Percentiles rank a stretch among this genome's conserved stretches.
phyloP scores from a whole-genome alignment of 2,797 vertebrate species.

The Sarcoramphus papa region DNA sequence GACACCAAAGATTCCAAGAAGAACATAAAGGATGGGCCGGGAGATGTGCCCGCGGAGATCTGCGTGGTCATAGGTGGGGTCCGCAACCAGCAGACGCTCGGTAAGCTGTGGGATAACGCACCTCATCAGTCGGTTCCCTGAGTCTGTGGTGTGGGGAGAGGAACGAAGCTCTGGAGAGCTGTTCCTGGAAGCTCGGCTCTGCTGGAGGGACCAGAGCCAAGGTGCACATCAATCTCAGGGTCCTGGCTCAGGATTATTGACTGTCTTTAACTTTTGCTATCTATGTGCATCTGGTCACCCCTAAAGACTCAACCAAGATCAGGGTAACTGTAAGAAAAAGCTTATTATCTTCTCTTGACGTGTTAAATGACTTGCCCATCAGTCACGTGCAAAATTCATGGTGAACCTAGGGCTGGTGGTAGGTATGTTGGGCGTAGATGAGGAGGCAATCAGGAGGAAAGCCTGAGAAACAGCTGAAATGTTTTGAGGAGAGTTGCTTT shows the following conservation, averaged over 20 bases:
- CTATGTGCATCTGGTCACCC: neutral
- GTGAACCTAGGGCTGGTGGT: neutral
- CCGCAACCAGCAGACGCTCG: constrained; percentile 90
- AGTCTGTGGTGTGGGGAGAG: neutral
- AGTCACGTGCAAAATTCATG: neutral
- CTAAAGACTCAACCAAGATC: neutral
- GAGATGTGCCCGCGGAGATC: constrained; percentile 91
- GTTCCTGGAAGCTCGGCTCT: neutral
- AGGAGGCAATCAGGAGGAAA: neutral
- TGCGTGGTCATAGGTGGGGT: constrained; percentile 94
- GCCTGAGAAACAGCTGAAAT: neutral
- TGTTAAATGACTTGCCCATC: neutral
- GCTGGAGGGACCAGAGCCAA: neutral
- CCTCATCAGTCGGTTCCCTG: neutral
- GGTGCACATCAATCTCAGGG: neutral
- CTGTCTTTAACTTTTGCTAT: neutral
- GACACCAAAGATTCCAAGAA: constrained; percentile 83
- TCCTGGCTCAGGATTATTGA: neutral
- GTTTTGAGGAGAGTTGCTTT: neutral
- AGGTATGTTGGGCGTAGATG: neutral
- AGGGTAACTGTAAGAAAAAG: neutral
- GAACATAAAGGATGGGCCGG: constrained; percentile 79
- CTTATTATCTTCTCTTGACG: neutral
- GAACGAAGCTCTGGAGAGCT: neutral
- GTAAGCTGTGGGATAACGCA: constrained; percentile 64